Evolutionary conservation across 2,113 vertebrate species (phyloP).

Genomic region (Pungitius pungitius): DNA sequence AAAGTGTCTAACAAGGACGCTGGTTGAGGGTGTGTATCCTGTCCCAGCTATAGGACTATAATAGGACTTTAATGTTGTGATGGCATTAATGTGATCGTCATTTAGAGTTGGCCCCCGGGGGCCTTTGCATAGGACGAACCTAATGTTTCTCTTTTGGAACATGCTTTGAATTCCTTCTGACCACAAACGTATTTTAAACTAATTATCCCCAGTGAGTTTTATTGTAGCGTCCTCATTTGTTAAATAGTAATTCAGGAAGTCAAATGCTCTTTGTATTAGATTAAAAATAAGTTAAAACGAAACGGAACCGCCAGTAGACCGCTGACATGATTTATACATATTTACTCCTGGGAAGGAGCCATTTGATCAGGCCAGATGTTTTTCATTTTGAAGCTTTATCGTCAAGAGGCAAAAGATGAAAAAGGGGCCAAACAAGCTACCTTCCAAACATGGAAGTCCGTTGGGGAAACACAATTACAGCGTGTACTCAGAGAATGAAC

Average conservation of each 20-base stretch:
- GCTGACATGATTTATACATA: slow-evolving; percentile 77
- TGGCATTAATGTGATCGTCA: slow-evolving; percentile 45
- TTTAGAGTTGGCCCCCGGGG: slow-evolving; percentile 42
- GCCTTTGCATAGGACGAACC: slow-evolving; percentile 44
- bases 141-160: slow-evolving; percentile 5
- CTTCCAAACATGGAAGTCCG: slow-evolving; percentile 71
- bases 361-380: slow-evolving; percentile 79
- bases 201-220: slow-evolving; percentile 47
- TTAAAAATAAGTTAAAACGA: slow-evolving; percentile 49
- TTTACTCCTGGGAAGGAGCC: slow-evolving; percentile 69
- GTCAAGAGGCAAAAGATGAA: slow-evolving; percentile 69
- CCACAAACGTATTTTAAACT: slow-evolving; percentile 36
- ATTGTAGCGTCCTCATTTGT: slow-evolving; percentile 57
- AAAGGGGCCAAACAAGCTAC: slow-evolving; percentile 67
- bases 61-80: too few relatives aligned
- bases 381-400: slow-evolving; percentile 76
- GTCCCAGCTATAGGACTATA: slow-evolving; percentile 40
- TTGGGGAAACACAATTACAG: slow-evolving; percentile 68
- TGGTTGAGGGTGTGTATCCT: slow-evolving; percentile 46
- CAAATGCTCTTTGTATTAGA: slow-evolving; percentile 48
- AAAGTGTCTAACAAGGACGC: slow-evolving; percentile 49
- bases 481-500: slow-evolving; percentile 44
- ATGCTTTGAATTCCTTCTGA: slow-evolving; percentile 25
- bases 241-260: slow-evolving; percentile 38
- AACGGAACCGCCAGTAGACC: slow-evolving; percentile 65